A percentile compares a stretch with the other conserved stretches of the same genome.
Conservation (phyloP, 2,113 vertebrate genomes). For the Perca fluviatilis region DNA sequence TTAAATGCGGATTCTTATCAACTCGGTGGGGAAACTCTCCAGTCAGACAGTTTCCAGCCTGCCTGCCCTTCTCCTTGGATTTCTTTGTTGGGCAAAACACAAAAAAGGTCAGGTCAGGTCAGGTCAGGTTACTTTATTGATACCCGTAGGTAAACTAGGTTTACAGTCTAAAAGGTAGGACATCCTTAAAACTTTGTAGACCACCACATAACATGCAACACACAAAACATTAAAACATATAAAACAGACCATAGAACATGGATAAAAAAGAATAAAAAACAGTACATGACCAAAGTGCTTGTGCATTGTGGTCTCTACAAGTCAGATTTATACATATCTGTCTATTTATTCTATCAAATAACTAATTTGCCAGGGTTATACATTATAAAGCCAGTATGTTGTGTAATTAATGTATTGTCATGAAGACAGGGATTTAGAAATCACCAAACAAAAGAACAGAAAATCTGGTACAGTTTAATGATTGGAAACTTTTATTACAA, state of each 20-base stretch:
- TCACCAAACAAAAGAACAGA: not conserved
- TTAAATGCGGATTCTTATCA: not conserved
- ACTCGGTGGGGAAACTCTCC: not conserved
- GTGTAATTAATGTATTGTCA: not conserved
- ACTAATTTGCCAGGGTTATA: too few relatives aligned
- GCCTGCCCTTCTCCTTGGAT: not conserved
- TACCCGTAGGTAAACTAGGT: too few relatives aligned
- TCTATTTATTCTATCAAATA: not conserved
- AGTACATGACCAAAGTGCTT: too few relatives aligned
- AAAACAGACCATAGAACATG: too few relatives aligned
- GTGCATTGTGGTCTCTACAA: not conserved
- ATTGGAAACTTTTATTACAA: not conserved
- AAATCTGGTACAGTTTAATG: not conserved
- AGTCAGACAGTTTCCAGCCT: not conserved
- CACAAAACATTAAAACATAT: too few relatives aligned
- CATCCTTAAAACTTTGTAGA: too few relatives aligned
- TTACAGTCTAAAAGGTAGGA: too few relatives aligned
- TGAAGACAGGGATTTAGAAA: not conserved
- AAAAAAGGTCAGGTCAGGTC: too few relatives aligned
- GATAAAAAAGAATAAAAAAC: too few relatives aligned
- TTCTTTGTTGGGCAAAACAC: not conserved
- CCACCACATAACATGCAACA: too few relatives aligned
- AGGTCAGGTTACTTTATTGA: too few relatives aligned
- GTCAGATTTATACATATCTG: not conserved
- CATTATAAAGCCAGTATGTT: not conserved